These are phyloP conservation scores for Smittia aterrima DNA, from an alignment of 2,888 invertebrate genomes.

Conservation along the genomic window DNA sequence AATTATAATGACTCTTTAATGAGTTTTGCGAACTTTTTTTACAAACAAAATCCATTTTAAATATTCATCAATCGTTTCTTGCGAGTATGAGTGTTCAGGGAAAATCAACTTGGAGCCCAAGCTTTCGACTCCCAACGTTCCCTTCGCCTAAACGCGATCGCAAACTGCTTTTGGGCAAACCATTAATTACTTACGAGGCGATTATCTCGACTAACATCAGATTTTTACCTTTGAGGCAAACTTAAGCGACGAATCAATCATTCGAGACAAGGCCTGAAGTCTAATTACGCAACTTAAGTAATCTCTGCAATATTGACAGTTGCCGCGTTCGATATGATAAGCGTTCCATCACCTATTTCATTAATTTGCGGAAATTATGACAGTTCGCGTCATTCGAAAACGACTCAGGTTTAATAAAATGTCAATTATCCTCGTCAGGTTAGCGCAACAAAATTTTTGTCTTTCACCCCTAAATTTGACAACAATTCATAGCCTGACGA, in stretches of 20 bases:
- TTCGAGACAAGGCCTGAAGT: too few relatives aligned
- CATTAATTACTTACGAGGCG: too few relatives aligned
- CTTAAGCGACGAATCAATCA: too few relatives aligned
- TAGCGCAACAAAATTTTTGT: neutral
- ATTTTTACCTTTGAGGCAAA: too few relatives aligned
- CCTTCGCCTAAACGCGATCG: too few relatives aligned
- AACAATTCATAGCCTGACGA: too few relatives aligned
- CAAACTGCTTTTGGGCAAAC: too few relatives aligned
- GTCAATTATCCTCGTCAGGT: constrained; percentile 8
- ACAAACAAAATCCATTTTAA: constrained; percentile 35
- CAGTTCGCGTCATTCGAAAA: constrained; percentile 7
- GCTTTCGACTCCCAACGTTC: neutral
- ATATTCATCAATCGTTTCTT: constrained; percentile 1
- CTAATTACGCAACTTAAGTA: too few relatives aligned
- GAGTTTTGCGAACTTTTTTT: constrained; percentile 17
- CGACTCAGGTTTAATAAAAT: constrained; percentile 3
- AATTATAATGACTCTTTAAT: constrained; percentile 33
- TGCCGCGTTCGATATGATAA: too few relatives aligned
- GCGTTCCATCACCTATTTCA: neutral
- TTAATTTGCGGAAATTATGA: neutral
- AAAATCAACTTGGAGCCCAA: neutral
- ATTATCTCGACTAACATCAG: too few relatives aligned
- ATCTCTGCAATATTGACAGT: too few relatives aligned
- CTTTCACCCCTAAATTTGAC: neutral
- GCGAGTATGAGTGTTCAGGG: neutral